A percentile compares a stretch with the other conserved stretches of the same genome.
phyloP scores from a whole-genome alignment of 2,113 vertebrate species.

The Capreolus pygargus region DNA sequence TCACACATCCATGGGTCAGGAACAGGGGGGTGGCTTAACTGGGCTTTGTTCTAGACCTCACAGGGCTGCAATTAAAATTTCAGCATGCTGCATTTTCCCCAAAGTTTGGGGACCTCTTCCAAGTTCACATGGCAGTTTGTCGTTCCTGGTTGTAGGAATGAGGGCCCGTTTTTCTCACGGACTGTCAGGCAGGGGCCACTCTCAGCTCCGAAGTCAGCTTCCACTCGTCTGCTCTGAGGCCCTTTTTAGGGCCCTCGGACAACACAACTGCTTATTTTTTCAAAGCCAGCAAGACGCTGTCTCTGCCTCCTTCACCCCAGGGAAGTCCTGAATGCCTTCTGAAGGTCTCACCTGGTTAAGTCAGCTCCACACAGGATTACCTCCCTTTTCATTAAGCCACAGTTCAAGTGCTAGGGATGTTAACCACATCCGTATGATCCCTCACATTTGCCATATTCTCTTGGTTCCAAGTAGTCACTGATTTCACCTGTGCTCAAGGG shows the following conservation, averaged over 20 bases:
- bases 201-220: background rate
- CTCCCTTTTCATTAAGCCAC: background rate
- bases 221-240: background rate
- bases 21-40: background rate
- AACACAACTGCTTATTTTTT: background rate
- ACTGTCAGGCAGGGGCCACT: background rate
- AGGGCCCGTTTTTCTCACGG: background rate
- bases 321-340: background rate
- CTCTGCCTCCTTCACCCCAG: background rate
- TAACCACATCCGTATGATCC: background rate
- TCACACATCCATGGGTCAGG: background rate
- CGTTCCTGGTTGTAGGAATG: too few relatives aligned
- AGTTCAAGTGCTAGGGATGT: background rate
- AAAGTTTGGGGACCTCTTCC: background rate
- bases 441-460: background rate
- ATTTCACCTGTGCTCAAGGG: background rate
- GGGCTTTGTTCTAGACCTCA: background rate
- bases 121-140: background rate
- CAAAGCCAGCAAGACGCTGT: background rate
- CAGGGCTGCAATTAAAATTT: background rate
- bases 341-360: background rate
- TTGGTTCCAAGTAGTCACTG: background rate
- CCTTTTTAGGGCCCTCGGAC: too few relatives aligned
- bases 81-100: background rate
- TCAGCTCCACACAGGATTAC: background rate